Conservation (phyloP, 1,140 invertebrate genomes). For the Druon quercuslanigerum region DNA sequence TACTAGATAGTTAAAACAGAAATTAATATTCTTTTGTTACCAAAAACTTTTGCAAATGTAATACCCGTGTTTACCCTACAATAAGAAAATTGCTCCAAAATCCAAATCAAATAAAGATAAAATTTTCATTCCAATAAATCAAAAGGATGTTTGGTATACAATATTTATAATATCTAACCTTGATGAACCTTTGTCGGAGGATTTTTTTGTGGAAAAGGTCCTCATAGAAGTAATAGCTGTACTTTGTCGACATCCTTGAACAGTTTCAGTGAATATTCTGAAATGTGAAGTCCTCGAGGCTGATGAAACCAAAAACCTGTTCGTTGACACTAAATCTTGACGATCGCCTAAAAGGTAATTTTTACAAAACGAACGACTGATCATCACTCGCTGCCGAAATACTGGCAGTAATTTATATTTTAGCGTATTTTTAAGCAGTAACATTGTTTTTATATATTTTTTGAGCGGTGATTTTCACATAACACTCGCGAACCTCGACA, state of each 20-base stretch:
- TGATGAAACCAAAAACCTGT: background rate
- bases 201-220: slow-evolving; percentile 56
- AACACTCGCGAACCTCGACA: no score
- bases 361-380: slow-evolving; percentile 47
- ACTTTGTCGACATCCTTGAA: slow-evolving; percentile 35
- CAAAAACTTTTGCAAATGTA: no score
- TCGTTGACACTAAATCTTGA: slow-evolving; percentile 1
- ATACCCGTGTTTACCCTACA: no score
- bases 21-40: no score
- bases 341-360: slow-evolving; percentile 24
- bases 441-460: slow-evolving; percentile 1
- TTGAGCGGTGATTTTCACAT: no score
- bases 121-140: background rate
- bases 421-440: slow-evolving; percentile 22
- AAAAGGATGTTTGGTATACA: background rate
- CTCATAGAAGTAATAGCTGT: slow-evolving; percentile 47
- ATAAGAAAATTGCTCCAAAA: no score
- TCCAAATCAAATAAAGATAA: background rate
- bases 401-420: slow-evolving; percentile 52
- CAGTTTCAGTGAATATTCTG: slow-evolving; percentile 25
- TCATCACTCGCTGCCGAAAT: slow-evolving; percentile 47
- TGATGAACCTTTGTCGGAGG: slow-evolving; percentile 52
- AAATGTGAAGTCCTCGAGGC: background rate
- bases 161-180: slow-evolving; percentile 46
- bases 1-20: no score